Evolutionary conservation across 23 tunicate species (phyloP).

Genomic region (Botrylloides violaceus): DNA sequence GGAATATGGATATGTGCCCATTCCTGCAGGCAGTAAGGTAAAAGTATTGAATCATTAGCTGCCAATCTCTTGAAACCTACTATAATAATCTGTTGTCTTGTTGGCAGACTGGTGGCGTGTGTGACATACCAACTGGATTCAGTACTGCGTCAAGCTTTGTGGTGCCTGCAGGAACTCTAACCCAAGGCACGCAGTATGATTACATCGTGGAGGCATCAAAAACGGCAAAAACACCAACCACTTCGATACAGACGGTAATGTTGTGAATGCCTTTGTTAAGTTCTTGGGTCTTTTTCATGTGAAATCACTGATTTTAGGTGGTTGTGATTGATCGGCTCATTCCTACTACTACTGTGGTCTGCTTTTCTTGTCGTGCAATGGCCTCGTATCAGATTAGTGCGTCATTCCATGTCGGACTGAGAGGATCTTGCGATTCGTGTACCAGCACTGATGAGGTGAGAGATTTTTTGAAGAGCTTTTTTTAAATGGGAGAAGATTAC

Average conservation of each 20-base stretch:
- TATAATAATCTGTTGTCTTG: too few relatives aligned
- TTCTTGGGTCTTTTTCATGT: too few relatives aligned
- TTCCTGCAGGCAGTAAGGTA: too few relatives aligned
- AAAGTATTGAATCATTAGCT: too few relatives aligned
- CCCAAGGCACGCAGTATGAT: conserved; percentile 39
- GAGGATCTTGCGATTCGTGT: conserved; percentile 53
- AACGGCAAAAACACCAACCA: conserved; percentile 30
- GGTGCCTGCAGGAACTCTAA: conserved; percentile 9
- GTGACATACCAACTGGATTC: background rate
- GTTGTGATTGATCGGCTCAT: conserved; percentile 31
- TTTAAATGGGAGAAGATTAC: too few relatives aligned
- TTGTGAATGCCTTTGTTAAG: too few relatives aligned
- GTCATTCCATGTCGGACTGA: conserved; percentile 50
- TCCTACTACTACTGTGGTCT: conserved; percentile 71
- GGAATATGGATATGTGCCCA: conserved; percentile 11
- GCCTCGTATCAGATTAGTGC: conserved; percentile 63
- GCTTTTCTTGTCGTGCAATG: conserved; percentile 52
- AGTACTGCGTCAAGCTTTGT: background rate
- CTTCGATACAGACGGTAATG: conserved; percentile 78
- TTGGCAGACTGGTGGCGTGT: background rate
- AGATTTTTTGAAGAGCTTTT: too few relatives aligned
- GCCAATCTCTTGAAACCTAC: too few relatives aligned
- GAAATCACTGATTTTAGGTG: conserved; percentile 6
- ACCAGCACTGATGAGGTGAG: conserved; percentile 18
- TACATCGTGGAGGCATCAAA: conserved; percentile 52